A percentile compares a stretch with the other conserved stretches of the same genome.
These are phyloP conservation scores for Sesia bembeciformis DNA, from an alignment of 2,888 invertebrate genomes.

Conservation along the genomic window DNA sequence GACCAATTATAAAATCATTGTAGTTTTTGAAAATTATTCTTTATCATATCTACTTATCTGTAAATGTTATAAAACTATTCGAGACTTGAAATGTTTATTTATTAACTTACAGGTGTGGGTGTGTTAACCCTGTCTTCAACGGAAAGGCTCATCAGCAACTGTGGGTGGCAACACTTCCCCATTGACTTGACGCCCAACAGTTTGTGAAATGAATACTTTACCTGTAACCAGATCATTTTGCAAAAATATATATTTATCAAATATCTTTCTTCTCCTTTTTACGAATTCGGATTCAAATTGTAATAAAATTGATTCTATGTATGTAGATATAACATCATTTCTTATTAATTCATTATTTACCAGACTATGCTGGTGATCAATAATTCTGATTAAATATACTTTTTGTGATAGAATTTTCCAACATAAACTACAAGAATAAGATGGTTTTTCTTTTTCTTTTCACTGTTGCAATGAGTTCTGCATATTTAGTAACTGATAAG, in stretches of 20 bases:
- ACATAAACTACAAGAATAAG: too few relatives aligned
- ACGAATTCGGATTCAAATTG: background rate
- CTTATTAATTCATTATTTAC: background rate
- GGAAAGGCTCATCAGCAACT: conserved; percentile 74
- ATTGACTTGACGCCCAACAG: conserved; percentile 74
- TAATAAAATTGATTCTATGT: background rate
- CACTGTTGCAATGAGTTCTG: too few relatives aligned
- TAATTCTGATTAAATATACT: too few relatives aligned
- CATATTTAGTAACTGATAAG: too few relatives aligned
- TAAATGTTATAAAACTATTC: too few relatives aligned
- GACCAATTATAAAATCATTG: too few relatives aligned
- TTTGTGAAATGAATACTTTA: conserved; percentile 76
- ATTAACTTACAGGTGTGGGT: conserved; percentile 47
- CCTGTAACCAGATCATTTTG: conserved; percentile 23
- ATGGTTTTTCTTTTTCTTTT: too few relatives aligned
- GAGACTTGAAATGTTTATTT: background rate
- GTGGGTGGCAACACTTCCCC: conserved; percentile 75
- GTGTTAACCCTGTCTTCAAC: conserved; percentile 72
- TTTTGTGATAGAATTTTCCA: too few relatives aligned
- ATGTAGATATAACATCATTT: background rate
- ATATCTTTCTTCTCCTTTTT: background rate
- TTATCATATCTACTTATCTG: too few relatives aligned
- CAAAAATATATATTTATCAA: too few relatives aligned
- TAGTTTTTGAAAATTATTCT: too few relatives aligned
- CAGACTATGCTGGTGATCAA: too few relatives aligned